Conservation (phyloP, 2,888 invertebrate genomes). For the Hypena proboscidalis region DNA sequence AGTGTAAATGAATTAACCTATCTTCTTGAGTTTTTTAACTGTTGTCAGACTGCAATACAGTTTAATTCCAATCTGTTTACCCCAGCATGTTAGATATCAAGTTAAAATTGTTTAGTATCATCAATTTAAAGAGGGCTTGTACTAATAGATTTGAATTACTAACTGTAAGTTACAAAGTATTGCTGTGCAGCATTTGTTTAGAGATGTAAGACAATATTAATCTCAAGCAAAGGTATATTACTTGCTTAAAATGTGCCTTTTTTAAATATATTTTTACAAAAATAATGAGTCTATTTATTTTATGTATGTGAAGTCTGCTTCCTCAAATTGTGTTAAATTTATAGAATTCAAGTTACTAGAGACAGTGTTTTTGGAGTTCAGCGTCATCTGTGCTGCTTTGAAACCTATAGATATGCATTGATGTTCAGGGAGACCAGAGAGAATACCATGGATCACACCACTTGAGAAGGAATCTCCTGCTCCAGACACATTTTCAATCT, state of each 20-base stretch:
- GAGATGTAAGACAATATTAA: too few relatives aligned
- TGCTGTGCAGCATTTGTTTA: too few relatives aligned
- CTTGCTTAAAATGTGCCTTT: conserved; percentile 19
- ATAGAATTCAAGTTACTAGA: conserved; percentile 59
- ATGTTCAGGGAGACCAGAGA: conserved; percentile 83
- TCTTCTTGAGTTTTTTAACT: too few relatives aligned
- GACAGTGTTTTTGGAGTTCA: conserved; percentile 86
- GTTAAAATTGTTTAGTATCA: too few relatives aligned
- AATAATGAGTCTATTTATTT: conserved; percentile 10
- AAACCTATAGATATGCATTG: conserved; percentile 87
- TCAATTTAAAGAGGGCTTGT: too few relatives aligned
- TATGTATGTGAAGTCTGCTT: conserved; percentile 9
- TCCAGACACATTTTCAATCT: conserved; percentile 91
- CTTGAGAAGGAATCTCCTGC: conserved; percentile 92
- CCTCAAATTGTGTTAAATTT: conserved; percentile 10
- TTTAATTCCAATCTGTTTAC: too few relatives aligned
- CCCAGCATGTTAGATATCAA: too few relatives aligned
- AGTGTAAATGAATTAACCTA: too few relatives aligned
- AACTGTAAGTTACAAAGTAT: too few relatives aligned
- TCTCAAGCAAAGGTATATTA: too few relatives aligned
- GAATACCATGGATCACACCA: conserved; percentile 88
- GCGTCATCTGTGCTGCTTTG: conserved; percentile 85
- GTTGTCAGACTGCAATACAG: too few relatives aligned
- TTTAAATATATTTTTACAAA: conserved; percentile 12
- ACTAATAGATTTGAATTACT: too few relatives aligned